Evolutionary conservation across 2,113 vertebrate species (phyloP).

Genomic region (Psittacula cyanocephala): DNA sequence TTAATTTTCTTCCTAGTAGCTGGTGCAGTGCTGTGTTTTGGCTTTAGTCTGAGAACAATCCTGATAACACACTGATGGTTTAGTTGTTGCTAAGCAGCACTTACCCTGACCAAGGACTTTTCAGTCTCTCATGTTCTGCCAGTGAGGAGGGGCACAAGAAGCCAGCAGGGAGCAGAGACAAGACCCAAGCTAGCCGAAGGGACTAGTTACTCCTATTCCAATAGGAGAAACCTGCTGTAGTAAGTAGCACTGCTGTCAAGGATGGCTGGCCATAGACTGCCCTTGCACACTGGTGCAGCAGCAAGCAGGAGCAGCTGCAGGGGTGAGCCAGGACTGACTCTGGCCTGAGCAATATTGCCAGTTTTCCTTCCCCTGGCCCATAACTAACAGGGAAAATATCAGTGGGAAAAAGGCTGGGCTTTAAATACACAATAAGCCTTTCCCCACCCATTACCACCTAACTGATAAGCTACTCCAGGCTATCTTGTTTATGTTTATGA

Average conservation of each 20-base stretch:
- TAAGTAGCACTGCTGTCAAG: neutral
- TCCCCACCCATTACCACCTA: neutral
- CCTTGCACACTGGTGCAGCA: neutral
- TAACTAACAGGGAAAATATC: neutral
- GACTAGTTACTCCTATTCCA: neutral
- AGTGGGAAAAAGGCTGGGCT: neutral
- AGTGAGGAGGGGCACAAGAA: neutral
- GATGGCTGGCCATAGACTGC: neutral
- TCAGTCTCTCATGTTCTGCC: neutral
- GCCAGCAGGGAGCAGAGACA: neutral
- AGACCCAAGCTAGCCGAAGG: neutral
- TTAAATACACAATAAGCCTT: neutral
- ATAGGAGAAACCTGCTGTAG: rapidly evolving
- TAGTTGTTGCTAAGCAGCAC: neutral
- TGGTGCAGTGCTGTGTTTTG: neutral
- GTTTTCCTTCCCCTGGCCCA: neutral
- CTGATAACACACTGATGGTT: neutral
- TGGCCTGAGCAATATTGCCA: neutral
- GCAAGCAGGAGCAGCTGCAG: neutral
- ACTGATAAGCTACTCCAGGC: constrained; percentile 8
- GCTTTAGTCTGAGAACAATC: neutral
- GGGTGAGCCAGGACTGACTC: neutral
- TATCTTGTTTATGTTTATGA: constrained; percentile 36
- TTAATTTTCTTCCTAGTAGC: neutral
- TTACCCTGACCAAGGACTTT: neutral